A percentile compares a stretch with the other conserved stretches of the same genome.
phyloP scores from a whole-genome alignment of 2,888 invertebrate species.

The Macrostomum cliftonense region DNA sequence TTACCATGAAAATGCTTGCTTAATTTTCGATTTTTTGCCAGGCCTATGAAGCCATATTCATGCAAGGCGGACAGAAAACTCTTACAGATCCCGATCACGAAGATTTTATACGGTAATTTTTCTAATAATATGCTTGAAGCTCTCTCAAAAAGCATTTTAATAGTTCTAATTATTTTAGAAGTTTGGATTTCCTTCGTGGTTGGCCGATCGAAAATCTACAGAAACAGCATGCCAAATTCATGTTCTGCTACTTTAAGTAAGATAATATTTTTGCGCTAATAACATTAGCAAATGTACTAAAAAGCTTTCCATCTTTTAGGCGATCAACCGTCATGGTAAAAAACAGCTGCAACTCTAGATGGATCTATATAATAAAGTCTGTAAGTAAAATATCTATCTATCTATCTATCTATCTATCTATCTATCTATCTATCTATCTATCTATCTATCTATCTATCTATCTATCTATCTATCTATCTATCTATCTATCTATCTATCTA shows the following conservation, averaged over 20 bases:
- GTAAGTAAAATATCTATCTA: too few species aligned
- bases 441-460: too few species aligned
- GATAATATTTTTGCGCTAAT: too few species aligned
- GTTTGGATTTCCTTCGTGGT: slow-evolving; percentile 21
- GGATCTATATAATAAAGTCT: slow-evolving; percentile 31
- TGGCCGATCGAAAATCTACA: slow-evolving; percentile 25
- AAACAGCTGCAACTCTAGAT: slow-evolving; percentile 27
- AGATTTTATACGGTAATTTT: slow-evolving; percentile 20
- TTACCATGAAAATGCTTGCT: too few species aligned
- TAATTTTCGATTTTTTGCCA: too few species aligned
- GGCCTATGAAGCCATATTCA: slow-evolving; percentile 31
- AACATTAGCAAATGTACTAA: too few species aligned
- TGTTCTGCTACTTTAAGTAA: slow-evolving; percentile 29
- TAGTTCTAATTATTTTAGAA: slow-evolving; percentile 18
- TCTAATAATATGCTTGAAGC: not conserved
- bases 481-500: too few species aligned
- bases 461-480: too few species aligned
- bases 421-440: too few species aligned
- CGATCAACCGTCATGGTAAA: slow-evolving; percentile 27
- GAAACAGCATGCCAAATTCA: slow-evolving; percentile 20
- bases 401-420: too few species aligned
- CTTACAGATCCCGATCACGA: slow-evolving; percentile 26
- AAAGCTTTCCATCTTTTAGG: slow-evolving; percentile 12
- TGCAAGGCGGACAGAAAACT: slow-evolving; percentile 26
- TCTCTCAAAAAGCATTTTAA: slow-evolving; percentile 4